These are phyloP conservation scores for Dynastes tityus DNA, from an alignment of 2,888 invertebrate genomes.

Conservation along the genomic window DNA sequence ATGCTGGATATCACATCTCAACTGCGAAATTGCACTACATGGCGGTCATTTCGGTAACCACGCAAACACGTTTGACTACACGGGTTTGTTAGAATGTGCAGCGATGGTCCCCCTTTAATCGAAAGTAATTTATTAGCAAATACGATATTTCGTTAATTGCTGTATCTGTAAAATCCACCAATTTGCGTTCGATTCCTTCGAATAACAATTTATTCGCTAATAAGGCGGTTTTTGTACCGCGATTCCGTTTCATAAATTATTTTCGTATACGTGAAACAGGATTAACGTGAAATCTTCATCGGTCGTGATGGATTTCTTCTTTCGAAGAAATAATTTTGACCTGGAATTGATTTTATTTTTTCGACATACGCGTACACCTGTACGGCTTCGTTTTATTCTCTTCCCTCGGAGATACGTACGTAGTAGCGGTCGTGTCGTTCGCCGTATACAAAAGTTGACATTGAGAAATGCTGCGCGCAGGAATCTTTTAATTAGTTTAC, in stretches of 20 bases:
- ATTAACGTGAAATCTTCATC: slow-evolving; percentile 9
- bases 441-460: slow-evolving; percentile 38
- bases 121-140: too few species aligned
- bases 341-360: slow-evolving; percentile 11
- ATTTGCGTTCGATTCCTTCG: too few species aligned
- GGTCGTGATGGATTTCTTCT: neutral
- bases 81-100: too few species aligned
- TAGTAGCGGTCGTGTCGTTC: slow-evolving; percentile 9
- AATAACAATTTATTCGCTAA: too few species aligned
- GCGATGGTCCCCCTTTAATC: too few species aligned
- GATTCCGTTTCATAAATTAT: neutral
- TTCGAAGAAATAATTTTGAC: slow-evolving; percentile 10
- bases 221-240: too few species aligned
- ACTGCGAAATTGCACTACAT: too few species aligned
- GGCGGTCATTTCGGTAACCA: too few species aligned
- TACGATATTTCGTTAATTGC: too few species aligned
- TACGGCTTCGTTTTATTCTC: slow-evolving; percentile 47
- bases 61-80: too few species aligned
- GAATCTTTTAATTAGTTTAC: slow-evolving; percentile 55
- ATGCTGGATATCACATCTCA: too few species aligned
- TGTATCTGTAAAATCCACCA: too few species aligned
- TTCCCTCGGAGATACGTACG: neutral
- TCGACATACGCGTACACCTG: slow-evolving; percentile 25
- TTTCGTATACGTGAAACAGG: slow-evolving; percentile 4
- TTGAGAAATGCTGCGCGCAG: slow-evolving; percentile 44